phyloP scores from a whole-genome alignment of 2,888 invertebrate species.

The Sussaba pulchella region DNA sequence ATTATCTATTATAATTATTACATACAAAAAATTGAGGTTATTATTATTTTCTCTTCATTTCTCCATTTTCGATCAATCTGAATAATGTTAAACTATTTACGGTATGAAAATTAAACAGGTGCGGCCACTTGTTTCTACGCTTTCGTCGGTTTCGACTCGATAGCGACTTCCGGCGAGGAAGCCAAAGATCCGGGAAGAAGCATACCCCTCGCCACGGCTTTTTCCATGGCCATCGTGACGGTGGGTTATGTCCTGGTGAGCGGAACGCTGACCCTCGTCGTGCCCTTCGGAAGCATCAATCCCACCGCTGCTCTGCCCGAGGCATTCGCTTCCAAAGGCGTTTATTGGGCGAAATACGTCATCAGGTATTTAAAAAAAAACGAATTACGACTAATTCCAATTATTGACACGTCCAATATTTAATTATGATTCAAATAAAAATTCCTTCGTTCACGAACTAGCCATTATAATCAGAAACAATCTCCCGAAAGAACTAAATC shows the following conservation, averaged over 20 bases:
- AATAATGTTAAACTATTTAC: too few species aligned
- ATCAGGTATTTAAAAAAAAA: slow-evolving; percentile 75
- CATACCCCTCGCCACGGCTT: slow-evolving; percentile 93
- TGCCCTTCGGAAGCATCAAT: slow-evolving; percentile 91
- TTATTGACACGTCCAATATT: too few species aligned
- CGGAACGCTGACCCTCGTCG: slow-evolving; percentile 92
- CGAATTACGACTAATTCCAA: too few species aligned
- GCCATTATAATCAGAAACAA: too few species aligned
- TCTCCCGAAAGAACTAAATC: too few species aligned
- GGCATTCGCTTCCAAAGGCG: slow-evolving; percentile 90
- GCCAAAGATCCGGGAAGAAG: slow-evolving; percentile 92
- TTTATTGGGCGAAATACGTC: slow-evolving; percentile 93
- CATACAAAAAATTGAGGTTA: too few species aligned
- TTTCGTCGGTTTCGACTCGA: slow-evolving; percentile 96
- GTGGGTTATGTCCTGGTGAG: slow-evolving; percentile 93
- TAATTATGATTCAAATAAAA: too few species aligned
- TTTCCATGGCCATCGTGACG: slow-evolving; percentile 93
- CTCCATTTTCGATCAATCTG: too few species aligned
- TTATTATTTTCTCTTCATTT: too few species aligned
- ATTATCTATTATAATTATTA: too few species aligned
- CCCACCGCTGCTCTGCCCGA: slow-evolving; percentile 92
- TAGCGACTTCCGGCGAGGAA: slow-evolving; percentile 95
- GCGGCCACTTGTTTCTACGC: slow-evolving; percentile 97
- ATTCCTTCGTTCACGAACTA: too few species aligned
- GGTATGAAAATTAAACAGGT: slow-evolving; percentile 80